A percentile compares a stretch with the other conserved stretches of the same genome.
Conservation (phyloP, 2,888 invertebrate genomes). For the Trichacis sp. region DNA sequence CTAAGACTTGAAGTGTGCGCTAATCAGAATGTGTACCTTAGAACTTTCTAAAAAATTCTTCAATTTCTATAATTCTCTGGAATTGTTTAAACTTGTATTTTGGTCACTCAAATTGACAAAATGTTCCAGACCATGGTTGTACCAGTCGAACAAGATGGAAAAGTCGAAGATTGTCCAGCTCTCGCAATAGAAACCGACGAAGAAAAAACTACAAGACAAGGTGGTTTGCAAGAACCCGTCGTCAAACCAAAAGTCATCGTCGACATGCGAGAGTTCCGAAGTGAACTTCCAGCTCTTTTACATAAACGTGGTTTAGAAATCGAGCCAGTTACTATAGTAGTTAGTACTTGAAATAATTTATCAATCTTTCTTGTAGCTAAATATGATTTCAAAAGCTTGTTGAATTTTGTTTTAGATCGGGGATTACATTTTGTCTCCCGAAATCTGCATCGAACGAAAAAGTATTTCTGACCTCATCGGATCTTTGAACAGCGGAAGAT, state of each 20-base stretch:
- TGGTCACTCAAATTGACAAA: no score
- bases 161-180: conserved; percentile 75
- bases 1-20: no score
- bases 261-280: conserved; percentile 97
- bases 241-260: conserved; percentile 77
- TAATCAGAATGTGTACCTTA: no score
- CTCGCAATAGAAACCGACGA: conserved; percentile 60
- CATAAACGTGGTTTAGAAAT: conserved; percentile 94
- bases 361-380: no score
- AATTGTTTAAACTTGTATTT: no score
- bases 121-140: conserved; percentile 82
- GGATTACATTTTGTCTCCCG: conserved; percentile 96
- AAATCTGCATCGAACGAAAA: conserved; percentile 97
- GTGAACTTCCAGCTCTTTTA: conserved; percentile 93
- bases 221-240: conserved; percentile 67
- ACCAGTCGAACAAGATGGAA: conserved; percentile 89
- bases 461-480: conserved; percentile 96
- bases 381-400: no score
- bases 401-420: conserved; percentile 84
- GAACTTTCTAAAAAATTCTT: no score
- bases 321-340: conserved; percentile 88
- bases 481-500: conserved; percentile 92
- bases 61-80: no score
- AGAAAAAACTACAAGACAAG: conserved; percentile 75
- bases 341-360: no score